A percentile compares a stretch with the other conserved stretches of the same genome.
Evolutionary conservation across 1,140 invertebrate genomes (phyloP).

Genomic region (Sycophaga agraensis): DNA sequence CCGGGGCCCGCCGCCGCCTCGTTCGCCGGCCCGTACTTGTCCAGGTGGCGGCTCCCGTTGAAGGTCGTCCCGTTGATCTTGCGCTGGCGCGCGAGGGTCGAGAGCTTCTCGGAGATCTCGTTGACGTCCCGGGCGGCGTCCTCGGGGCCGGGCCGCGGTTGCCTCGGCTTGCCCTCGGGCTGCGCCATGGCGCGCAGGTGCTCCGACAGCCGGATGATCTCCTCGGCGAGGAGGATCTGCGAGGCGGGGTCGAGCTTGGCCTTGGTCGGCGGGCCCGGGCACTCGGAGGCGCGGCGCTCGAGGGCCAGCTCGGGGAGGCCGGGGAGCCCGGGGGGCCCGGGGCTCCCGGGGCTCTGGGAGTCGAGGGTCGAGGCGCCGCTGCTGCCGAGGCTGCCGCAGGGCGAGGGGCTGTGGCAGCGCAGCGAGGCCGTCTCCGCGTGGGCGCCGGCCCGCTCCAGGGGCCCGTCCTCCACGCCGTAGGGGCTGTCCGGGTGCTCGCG

Average conservation of each 20-base stretch:
- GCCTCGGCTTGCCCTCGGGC: neutral
- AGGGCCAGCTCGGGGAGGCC: slow-evolving; percentile 35
- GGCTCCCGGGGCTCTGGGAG: slow-evolving; percentile 15
- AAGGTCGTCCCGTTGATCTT: slow-evolving; percentile 57
- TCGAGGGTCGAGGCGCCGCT: slow-evolving; percentile 1
- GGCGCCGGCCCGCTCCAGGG: slow-evolving; percentile 25
- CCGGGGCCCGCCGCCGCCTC: neutral
- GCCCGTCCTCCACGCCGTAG: slow-evolving; percentile 64
- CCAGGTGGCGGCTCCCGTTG: slow-evolving; percentile 33
- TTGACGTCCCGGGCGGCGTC: slow-evolving; percentile 28
- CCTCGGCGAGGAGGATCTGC: slow-evolving; percentile 64
- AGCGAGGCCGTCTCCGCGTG: slow-evolving; percentile 55
- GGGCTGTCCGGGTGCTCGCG: slow-evolving; percentile 82
- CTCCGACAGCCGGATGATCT: slow-evolving; percentile 71
- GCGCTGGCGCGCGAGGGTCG: slow-evolving; percentile 66
- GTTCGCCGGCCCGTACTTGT: no score
- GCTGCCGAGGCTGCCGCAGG: slow-evolving; percentile 68
- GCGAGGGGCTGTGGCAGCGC: slow-evolving; percentile 73
- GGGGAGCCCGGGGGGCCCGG: slow-evolving; percentile 24
- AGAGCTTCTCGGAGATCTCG: slow-evolving; percentile 68
- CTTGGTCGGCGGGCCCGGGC: slow-evolving; percentile 41
- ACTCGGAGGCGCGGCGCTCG: slow-evolving; percentile 75
- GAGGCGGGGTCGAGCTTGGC: slow-evolving; percentile 44
- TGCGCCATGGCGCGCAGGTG: slow-evolving; percentile 44
- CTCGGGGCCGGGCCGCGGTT: neutral